Evolutionary conservation across 2,113 vertebrate species (phyloP).

Genomic region (Strix uralensis): DNA sequence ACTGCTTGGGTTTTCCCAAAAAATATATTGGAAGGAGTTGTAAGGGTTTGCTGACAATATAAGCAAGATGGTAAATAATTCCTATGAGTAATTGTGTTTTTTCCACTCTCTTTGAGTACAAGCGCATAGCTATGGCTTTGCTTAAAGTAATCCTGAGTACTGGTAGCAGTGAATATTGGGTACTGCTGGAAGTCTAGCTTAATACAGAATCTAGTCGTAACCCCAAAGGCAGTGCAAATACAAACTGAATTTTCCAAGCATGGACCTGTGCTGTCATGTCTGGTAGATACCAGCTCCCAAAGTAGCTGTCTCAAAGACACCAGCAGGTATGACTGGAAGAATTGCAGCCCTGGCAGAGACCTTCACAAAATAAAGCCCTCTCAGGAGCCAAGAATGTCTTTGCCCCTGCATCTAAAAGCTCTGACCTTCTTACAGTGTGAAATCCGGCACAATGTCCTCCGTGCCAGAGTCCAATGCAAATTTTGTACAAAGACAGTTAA

Average conservation of each 20-base stretch:
- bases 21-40: not conserved
- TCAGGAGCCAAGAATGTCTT: not conserved
- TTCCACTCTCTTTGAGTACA: not conserved
- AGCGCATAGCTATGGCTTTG: not conserved
- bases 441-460: accelerated
- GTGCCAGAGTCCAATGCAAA: not conserved
- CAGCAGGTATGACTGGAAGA: not conserved
- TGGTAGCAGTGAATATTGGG: not conserved
- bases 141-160: not conserved
- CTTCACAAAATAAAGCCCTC: not conserved
- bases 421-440: not conserved
- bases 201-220: not conserved
- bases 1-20: not conserved
- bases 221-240: not conserved
- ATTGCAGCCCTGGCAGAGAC: not conserved
- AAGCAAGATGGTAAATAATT: not conserved
- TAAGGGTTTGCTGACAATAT: not conserved
- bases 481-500: not conserved
- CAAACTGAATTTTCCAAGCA: not conserved
- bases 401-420: not conserved
- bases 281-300: not conserved
- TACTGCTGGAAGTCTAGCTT: not conserved
- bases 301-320: not conserved
- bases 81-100: not conserved
- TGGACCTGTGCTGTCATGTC: accelerated